Evolutionary conservation across 2,113 vertebrate species (phyloP).

Genomic region (Papio anubis): DNA sequence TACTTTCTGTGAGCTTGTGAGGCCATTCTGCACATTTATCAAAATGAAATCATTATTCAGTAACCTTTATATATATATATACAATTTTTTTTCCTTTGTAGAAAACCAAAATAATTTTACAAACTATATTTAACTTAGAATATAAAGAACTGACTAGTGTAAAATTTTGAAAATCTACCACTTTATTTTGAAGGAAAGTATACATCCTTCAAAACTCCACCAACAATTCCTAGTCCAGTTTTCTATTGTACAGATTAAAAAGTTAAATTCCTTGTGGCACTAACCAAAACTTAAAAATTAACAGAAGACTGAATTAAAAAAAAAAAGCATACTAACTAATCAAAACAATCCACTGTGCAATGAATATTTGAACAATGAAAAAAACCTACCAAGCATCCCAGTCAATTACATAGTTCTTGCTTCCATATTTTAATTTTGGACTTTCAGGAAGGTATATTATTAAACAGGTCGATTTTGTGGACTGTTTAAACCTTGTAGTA

Average conservation of each 20-base stretch:
- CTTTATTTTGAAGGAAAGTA: conserved; percentile 61
- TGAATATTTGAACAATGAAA: conserved; percentile 5
- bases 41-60: conserved; percentile 56
- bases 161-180: conserved; percentile 48
- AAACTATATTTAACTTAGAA: conserved; percentile 51
- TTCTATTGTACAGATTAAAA: conserved; percentile 53
- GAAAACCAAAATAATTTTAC: conserved; percentile 39
- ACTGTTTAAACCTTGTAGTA: conserved; percentile 53
- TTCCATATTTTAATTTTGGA: conserved; percentile 58
- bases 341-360: conserved; percentile 21
- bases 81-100: conserved; percentile 38
- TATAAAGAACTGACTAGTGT: conserved; percentile 26
- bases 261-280: conserved; percentile 21
- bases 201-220: conserved; percentile 43
- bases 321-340: conserved; percentile 51
- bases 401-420: conserved; percentile 21
- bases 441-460: conserved; percentile 59
- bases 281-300: conserved; percentile 62
- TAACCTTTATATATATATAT: not conserved
- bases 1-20: conserved; percentile 48
- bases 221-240: conserved; percentile 39
- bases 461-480: conserved; percentile 45
- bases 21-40: conserved; percentile 48
- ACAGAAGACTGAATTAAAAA: conserved; percentile 51
- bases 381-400: conserved; percentile 16